Percentiles rank a stretch among this genome's conserved stretches.
These are phyloP conservation scores for Laothoe populi DNA, from an alignment of 2,888 invertebrate species.

Conservation along the genomic window DNA sequence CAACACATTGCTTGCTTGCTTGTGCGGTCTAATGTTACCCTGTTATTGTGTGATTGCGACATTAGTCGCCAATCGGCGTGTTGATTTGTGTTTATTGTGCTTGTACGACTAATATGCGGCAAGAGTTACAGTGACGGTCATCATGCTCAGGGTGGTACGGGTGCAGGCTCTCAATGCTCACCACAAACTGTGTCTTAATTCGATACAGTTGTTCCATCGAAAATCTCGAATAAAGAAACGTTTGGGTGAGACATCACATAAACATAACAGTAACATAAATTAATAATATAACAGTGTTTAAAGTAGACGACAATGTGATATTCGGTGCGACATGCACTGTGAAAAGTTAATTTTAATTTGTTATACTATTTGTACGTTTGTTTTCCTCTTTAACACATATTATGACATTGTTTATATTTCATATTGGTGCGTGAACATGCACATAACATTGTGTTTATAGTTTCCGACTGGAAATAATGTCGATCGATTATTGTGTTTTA, in stretches of 20 bases:
- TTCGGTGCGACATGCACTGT: conserved; percentile 81
- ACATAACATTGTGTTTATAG: conserved; percentile 52
- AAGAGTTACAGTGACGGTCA: conserved; percentile 61
- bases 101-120: conserved; percentile 51
- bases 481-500: conserved; percentile 23
- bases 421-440: conserved; percentile 64
- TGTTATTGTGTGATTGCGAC: conserved; percentile 15
- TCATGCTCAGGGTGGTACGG: conserved; percentile 81
- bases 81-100: conserved; percentile 49
- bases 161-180: conserved; percentile 73
- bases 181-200: conserved; percentile 56
- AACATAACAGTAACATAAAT: conserved; percentile 60
- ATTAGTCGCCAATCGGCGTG: conserved; percentile 33
- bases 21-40: conserved; percentile 35
- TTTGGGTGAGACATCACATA: conserved; percentile 61
- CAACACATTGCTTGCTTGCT: conserved; percentile 37
- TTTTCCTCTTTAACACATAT: conserved; percentile 33
- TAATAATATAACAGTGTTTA: conserved; percentile 61
- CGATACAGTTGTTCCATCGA: background rate
- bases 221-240: conserved; percentile 35
- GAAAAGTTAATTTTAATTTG: conserved; percentile 60
- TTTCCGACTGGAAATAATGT: conserved; percentile 58
- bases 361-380: conserved; percentile 38
- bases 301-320: conserved; percentile 70
- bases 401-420: conserved; percentile 39